These are phyloP conservation scores for Odontomyia ornata DNA, from an alignment of 2,888 invertebrate genomes.

Conservation along the genomic window DNA sequence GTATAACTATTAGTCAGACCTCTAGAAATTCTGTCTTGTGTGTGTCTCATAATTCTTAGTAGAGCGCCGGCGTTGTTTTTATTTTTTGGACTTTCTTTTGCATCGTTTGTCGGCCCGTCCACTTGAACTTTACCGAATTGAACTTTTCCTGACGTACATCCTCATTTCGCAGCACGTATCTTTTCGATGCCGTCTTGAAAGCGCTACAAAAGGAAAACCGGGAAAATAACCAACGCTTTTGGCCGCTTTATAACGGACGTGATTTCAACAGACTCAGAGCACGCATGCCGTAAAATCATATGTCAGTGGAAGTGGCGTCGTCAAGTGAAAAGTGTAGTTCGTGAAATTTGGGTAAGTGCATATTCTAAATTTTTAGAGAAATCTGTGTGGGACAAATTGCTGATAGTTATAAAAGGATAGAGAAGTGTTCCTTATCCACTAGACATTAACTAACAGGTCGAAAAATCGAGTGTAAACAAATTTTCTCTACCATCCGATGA, in stretches of 20 bases:
- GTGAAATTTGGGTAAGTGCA: slow-evolving; percentile 21
- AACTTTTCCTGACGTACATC: slow-evolving; percentile 4
- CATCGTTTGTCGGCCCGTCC: not conserved
- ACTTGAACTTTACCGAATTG: not conserved
- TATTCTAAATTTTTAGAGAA: not conserved
- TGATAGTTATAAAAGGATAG: not conserved
- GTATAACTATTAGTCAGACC: slow-evolving; percentile 11
- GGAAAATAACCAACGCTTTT: slow-evolving; percentile 14
- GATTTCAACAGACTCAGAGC: slow-evolving; percentile 4
- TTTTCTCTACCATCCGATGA: too few relatives aligned
- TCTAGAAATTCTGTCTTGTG: slow-evolving; percentile 40
- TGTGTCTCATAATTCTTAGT: not conserved
- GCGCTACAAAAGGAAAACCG: not conserved
- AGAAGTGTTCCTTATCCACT: too few relatives aligned
- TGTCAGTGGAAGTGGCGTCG: slow-evolving; percentile 44
- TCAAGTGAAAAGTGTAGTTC: slow-evolving; percentile 31
- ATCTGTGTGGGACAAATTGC: not conserved
- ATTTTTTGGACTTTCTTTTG: not conserved
- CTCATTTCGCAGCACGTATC: not conserved
- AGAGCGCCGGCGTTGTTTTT: slow-evolving; percentile 37
- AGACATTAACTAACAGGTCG: too few relatives aligned
- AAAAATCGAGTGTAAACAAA: too few relatives aligned
- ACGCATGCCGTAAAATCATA: slow-evolving; percentile 40
- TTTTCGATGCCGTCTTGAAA: slow-evolving; percentile 9
- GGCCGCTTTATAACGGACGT: not conserved